Percentiles rank a stretch among this genome's conserved stretches.
phyloP scores from a whole-genome alignment of 2,113 vertebrate genomes.

The Argyrosomus japonicus region DNA sequence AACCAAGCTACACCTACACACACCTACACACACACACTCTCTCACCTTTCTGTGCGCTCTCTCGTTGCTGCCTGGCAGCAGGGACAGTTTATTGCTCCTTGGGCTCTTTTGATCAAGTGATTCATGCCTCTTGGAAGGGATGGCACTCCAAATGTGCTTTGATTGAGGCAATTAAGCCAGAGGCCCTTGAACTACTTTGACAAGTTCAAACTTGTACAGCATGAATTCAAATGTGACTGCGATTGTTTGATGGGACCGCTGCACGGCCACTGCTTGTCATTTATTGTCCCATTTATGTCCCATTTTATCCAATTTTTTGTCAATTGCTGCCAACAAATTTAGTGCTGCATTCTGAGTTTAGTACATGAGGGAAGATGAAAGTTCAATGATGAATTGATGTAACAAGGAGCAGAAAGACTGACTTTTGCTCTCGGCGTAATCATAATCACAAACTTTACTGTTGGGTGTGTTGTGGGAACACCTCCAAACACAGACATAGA shows the following conservation, averaged over 20 bases:
- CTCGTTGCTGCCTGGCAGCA: conserved; percentile 42
- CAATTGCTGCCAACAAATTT: neutral
- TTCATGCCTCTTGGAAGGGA: conserved; percentile 64
- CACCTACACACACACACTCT: neutral
- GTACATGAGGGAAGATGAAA: neutral
- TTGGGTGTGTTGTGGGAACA: conserved; percentile 25
- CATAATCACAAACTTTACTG: conserved; percentile 11
- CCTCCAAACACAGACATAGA: neutral
- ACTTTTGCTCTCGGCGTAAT: neutral
- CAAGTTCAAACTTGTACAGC: conserved; percentile 46
- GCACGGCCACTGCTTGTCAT: neutral
- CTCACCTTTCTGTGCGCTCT: neutral
- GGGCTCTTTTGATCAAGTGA: conserved; percentile 63
- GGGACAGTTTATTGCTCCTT: conserved; percentile 59
- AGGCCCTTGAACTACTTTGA: conserved; percentile 48
- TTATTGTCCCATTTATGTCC: neutral
- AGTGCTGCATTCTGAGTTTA: neutral
- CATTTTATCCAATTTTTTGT: neutral
- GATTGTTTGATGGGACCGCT: neutral
- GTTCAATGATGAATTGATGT: neutral
- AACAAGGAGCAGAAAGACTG: neutral
- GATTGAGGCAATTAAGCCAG: conserved; percentile 71
- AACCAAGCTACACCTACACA: conserved; percentile 1
- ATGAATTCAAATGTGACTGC: conserved; percentile 23
- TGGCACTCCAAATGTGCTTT: conserved; percentile 63